Conservation (phyloP, 2,113 vertebrate species). For the Danio rerio region DNA sequence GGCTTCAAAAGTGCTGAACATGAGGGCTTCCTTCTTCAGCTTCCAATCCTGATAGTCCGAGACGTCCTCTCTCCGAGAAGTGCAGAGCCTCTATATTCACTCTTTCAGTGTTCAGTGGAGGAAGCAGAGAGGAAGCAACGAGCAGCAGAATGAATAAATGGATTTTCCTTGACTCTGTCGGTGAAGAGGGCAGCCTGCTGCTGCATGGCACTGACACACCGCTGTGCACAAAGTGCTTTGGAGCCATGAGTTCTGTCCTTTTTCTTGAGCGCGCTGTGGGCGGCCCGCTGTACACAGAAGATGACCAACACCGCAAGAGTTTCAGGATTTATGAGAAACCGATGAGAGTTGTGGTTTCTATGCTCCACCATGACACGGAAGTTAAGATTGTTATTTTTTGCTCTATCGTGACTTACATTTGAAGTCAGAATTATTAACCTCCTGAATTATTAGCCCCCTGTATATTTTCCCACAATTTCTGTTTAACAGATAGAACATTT, state of each 20-base stretch:
- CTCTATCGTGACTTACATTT: no score
- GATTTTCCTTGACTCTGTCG: conserved; percentile 49
- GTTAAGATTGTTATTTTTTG: no score
- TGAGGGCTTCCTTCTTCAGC: not conserved
- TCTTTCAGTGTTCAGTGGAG: not conserved
- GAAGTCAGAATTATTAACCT: no score
- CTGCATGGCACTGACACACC: conserved; percentile 39
- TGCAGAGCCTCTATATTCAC: conserved; percentile 7
- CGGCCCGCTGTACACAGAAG: not conserved
- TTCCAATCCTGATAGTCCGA: not conserved
- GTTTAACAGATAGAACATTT: no score
- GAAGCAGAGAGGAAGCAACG: conserved; percentile 39
- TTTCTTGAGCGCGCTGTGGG: conserved; percentile 8
- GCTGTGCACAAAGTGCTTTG: conserved; percentile 52
- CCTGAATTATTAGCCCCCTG: no score
- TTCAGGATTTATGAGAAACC: not conserved
- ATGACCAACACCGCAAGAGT: not conserved
- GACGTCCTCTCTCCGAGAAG: not conserved
- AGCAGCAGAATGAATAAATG: conserved; percentile 59
- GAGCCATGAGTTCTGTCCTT: conserved; percentile 23
- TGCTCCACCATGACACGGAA: not conserved
- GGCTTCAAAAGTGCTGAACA: conserved; percentile 6
- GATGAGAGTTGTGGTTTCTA: not conserved
- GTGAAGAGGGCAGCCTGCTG: conserved; percentile 6
- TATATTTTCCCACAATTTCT: no score